Evolutionary conservation across 2,888 invertebrate species (phyloP), one percentile per base, ranked within the genome.

Genomic region (Corbicula japonica): DNA sequence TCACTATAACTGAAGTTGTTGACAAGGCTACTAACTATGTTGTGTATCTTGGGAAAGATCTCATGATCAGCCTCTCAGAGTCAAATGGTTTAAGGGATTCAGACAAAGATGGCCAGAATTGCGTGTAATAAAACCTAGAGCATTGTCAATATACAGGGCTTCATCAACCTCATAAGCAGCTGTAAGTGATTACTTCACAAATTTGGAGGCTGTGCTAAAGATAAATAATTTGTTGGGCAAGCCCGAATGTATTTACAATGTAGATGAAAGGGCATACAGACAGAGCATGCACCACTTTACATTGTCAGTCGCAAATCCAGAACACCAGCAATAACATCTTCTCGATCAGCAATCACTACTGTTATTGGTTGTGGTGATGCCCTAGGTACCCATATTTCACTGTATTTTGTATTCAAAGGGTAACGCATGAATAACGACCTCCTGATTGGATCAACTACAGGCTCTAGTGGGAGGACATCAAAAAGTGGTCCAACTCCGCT

Each of bases 21-120:
- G 23, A 10, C 12, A 58, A n/a, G 21, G 60, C 56, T 26, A 60
- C 23, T 6, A 48, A 70, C 35, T 70, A 70, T 60, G 69, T 60
- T 2, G 69, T 70, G 2, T 60, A n/a, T 46, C 48, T 70, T n/a
- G 58, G 58, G 4, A 69, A 69, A n/a, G n/a, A n/a, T 34, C 35
- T 32, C 21, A 3, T 32, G 34, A 48, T 48, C 4, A 48, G 48
- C 5, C 48, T 21, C 23, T 50, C 12, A 50, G 15, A 10, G 50
- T 50, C 8, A 50, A 21, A 50, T 63, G 63, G 63, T 71, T 71
- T 48, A 58, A 71, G 23, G 61, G 58, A 1, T 71, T 71, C 34
- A 44, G 18, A 48, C 34, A 73, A 0, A 35, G 73, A 30, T 73
- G 73, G 73, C 71, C 62, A 15, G 73, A 73, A n/a, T 18, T 65